Evolutionary conservation across 2,797 vertebrate genomes (phyloP), one percentile per base, ranked within the genome.

Genomic region (Gobionotothen gibberifrons): DNA sequence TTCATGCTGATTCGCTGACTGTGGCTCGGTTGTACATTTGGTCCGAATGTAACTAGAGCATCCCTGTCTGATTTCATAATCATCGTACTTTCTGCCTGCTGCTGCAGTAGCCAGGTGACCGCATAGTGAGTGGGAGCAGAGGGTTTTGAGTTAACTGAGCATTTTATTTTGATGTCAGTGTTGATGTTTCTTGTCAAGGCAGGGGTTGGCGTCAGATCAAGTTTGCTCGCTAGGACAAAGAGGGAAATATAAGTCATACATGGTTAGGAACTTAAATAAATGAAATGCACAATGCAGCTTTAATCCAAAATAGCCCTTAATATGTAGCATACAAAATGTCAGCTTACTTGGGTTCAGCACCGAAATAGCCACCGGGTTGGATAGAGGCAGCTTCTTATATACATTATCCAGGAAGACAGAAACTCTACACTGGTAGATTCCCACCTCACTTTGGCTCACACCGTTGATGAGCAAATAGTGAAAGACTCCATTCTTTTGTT

Each of bases 31-130:
- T 87, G 89, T 0, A 90, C 82, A 22, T 55, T 14, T 26, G 87
- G 21, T 3, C 74, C 91, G 21, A 79, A 90, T 0, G 66, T 89
- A 14, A 92, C 36, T 0, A 94, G 2, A 6, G 82, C 90, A 26
- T 91, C 89, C 43, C 47, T 87, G 79, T 88, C 71, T 0, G 80
- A 86, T 64, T 70, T 91, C 26, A 96, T 15, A 17, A 74, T 13
- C 87, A 70, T 89, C 71, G 84, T 76, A 2, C 26, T 85, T 11
- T 10, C 58, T 5, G 4, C 55, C 4, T 49, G 6, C 14, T 59
- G 68, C 39, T 69, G 71, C 64, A 93, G 83, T 59, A 91, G 86
- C 97, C 97, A 98, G 65, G 81, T 92, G 49, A 97, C 47, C 0
- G 89, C 85, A 1, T 96, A 88, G 5, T 71, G 91, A 39, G 95